Evolutionary conservation across 1,140 invertebrate species (phyloP), one percentile per base, ranked within the genome.

Genomic region (Sycophila sp.): DNA sequence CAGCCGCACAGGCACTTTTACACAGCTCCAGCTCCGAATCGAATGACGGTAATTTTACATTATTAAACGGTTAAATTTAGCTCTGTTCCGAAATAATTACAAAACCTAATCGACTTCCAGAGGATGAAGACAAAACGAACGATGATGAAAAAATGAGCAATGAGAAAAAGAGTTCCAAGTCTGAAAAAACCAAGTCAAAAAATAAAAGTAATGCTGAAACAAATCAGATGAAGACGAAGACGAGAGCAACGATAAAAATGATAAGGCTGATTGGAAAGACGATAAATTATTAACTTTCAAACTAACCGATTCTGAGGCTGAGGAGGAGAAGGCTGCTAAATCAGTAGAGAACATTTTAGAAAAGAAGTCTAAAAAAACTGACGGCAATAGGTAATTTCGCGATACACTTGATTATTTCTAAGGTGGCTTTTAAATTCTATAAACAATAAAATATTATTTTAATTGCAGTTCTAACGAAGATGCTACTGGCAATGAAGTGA

Each of bases 221-320:
- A n/a, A 58, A 24, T n/a, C n/a, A n/a, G n/a, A n/a, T n/a, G n/a
- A n/a, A n/a, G n/a, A n/a, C 8, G 17, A 63, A 15, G 45, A 64
- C 42, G 34, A 53, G 32, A n/a, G n/a, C n/a, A n/a, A n/a, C n/a
- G 49, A 72, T 36, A 65, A 73, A 22, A 68, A 72, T 32, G 59
- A 79, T 0, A 82, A 81, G 66, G 58, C 63, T n/a, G 70, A 40
- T 17, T 86, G 83, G 83, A 81, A 77, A 38, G 62, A 73, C 19
- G 76, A 80, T 63, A 82, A 82, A 47, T 5, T 86, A 58, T 71
- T 85, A 22, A 80, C 73, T n/a, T 72, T 67, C 17, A 81, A 75
- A 51, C 62, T 85, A 5, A 81, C 80, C 0, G 77, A 79, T 22
- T 76, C 76, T 0, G 84, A 85, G 71, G 79, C 82, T 1, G 81